Base-by-base conservation (phyloP, 2,113 vertebrate genomes). In the Mormyrus lacerda region DNA sequence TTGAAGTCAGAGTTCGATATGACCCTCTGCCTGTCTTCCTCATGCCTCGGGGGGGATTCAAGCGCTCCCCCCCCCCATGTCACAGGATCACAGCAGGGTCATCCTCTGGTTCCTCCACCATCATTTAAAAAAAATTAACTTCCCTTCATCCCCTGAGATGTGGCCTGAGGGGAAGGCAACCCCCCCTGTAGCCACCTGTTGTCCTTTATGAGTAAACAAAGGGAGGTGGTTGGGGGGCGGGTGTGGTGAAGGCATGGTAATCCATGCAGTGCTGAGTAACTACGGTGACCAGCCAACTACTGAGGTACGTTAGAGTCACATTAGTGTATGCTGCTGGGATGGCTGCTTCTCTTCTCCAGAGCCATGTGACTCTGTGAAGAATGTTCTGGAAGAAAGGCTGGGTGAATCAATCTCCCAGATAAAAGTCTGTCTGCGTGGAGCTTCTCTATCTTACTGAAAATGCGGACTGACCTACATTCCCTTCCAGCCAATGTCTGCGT, bases 141-240 rank as follows among this genome's bases (percentile, higher is more conserved):
- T 24, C 82, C 50, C 15, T 53, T 13, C 35, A 8, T 76, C 21
- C 48, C 48, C 48, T 24, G 42, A 69, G 42, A 87, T 65, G 35
- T 61, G 39, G 17, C 10, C 76, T 19, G 9, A 24, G 44, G 39
- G 42, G 44, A 7, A 35, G 31, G 4, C 9, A 15, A 55, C 11
- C 9, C 15, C 31, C 51, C 19, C 13, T 24, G 3, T 24, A 58
- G 3, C 88, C 88, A 89, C 51, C 88, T 89, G 88, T 42, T 58
- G 76, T 61, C 88, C 27, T 83, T 83, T 42, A n/a, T 51, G 13
- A 79, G 61, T 45, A 88, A 35, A 76, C 65, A 88, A 65, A 39
- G 11, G 87, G 45, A 86, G 69, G 47, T 10, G 88, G 8, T 53
- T 5, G 21, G 5, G 42, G 47, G 47, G 15, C 6, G 8, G 82